These are phyloP conservation scores for Crenuchus spilurus DNA, from an alignment of 2,797 vertebrate genomes.

Conservation along the genomic window DNA sequence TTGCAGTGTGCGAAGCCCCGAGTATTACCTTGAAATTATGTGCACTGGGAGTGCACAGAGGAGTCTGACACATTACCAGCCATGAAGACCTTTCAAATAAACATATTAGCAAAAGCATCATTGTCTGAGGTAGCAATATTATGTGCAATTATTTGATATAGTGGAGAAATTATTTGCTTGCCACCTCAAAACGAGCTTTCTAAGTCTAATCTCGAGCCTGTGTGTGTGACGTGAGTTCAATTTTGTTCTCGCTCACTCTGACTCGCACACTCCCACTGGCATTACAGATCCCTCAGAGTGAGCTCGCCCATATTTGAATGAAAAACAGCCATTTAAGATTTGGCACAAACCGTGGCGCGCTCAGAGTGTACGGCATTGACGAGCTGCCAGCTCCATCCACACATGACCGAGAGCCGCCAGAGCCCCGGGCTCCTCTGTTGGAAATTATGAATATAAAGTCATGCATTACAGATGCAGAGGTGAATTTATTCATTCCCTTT, in stretches of 20 bases:
- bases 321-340: constrained; percentile 75
- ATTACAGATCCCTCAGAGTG: constrained; percentile 73
- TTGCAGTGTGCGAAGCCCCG: constrained; percentile 10
- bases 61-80: constrained; percentile 37
- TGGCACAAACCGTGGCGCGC: constrained; percentile 69
- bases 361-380: constrained; percentile 68
- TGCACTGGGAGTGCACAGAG: constrained; percentile 20
- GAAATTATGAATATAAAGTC: constrained; percentile 81
- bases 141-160: constrained; percentile 68
- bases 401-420: constrained; percentile 63
- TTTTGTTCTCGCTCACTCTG: constrained; percentile 19
- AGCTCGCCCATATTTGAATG: constrained; percentile 69
- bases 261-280: constrained; percentile 53
- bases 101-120: constrained; percentile 68
- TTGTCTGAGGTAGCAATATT: constrained; percentile 68
- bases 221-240: constrained; percentile 17
- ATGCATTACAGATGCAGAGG: constrained; percentile 79
- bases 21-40: constrained; percentile 49
- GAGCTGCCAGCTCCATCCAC: constrained; percentile 70
- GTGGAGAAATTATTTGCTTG: constrained; percentile 67
- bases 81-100: constrained; percentile 65
- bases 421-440: constrained; percentile 67
- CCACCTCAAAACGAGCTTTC: constrained; percentile 29
- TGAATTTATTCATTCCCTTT: constrained; percentile 80
- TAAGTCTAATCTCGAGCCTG: constrained; percentile 29